These are phyloP conservation scores for Helicolenus hilgendorfi DNA, from an alignment of 2,797 vertebrate species.

Conservation along the genomic window DNA sequence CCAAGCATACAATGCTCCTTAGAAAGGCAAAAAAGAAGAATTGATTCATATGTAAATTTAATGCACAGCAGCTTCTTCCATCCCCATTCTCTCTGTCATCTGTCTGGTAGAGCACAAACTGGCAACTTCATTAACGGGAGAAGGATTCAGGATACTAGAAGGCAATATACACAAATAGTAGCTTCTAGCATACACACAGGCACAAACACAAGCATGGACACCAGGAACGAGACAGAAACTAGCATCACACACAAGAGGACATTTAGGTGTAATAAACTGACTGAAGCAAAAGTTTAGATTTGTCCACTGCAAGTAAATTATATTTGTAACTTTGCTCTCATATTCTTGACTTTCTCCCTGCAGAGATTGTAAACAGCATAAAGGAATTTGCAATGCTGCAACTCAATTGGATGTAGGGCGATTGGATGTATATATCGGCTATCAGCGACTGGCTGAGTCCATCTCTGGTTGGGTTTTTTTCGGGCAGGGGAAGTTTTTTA, in stretches of 20 bases:
- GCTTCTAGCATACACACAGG: neutral
- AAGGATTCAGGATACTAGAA: neutral
- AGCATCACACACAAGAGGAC: neutral
- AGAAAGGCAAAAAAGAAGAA: neutral
- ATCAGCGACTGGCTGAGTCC: too few relatives aligned
- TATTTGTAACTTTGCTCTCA: neutral
- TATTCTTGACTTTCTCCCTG: neutral
- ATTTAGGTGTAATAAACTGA: neutral
- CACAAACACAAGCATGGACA: too few relatives aligned
- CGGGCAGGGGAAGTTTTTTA: too few relatives aligned
- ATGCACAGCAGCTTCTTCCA: too few relatives aligned
- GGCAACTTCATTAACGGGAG: neutral
- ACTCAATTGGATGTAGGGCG: too few relatives aligned
- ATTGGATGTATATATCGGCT: too few relatives aligned
- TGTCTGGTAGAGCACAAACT: too few relatives aligned
- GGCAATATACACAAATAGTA: neutral
- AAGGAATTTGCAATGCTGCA: neutral
- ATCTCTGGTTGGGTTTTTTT: rapidly evolving
- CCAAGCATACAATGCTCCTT: neutral
- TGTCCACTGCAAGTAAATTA: too few relatives aligned
- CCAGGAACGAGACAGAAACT: neutral
- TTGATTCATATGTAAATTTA: neutral
- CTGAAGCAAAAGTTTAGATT: neutral
- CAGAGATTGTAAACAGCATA: neutral
- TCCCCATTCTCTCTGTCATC: too few relatives aligned